phyloP scores from a whole-genome alignment of 92 coral and sea anemone species.

The Nematostella vectensis region DNA sequence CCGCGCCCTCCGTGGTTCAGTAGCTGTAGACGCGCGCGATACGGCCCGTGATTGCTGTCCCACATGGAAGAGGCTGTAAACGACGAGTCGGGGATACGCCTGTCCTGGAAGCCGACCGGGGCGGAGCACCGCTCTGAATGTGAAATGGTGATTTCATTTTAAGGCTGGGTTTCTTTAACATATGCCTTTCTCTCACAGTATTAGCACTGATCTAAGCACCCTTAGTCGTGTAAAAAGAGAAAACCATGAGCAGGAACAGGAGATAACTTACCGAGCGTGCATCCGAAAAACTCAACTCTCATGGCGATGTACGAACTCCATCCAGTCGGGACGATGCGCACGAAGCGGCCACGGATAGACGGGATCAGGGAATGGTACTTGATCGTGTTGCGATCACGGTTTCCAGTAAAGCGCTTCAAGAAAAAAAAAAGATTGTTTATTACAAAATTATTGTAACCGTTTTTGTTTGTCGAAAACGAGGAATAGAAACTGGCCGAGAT shows the following conservation, averaged over 20 bases:
- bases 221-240: no score
- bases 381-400: conserved; percentile 49
- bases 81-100: conserved; percentile 48
- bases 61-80: conserved; percentile 59
- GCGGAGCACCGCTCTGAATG: conserved; percentile 32
- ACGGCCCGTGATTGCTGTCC: conserved; percentile 63
- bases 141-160: no score
- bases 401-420: conserved; percentile 51
- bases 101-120: conserved; percentile 71
- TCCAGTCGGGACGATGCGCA: conserved; percentile 56
- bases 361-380: conserved; percentile 74
- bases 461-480: no score
- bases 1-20: conserved; percentile 63
- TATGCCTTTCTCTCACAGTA: no score
- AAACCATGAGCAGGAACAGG: no score
- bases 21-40: conserved; percentile 58
- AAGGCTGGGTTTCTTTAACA: no score
- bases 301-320: conserved; percentile 47
- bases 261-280: conserved; percentile 58
- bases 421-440: not conserved
- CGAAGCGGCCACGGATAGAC: conserved; percentile 65
- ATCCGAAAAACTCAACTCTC: conserved; percentile 78
- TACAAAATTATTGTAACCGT: not conserved
- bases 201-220: no score
- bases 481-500: no score